Evolutionary conservation across 1,140 invertebrate genomes (phyloP), one percentile per base, ranked within the genome.

Genomic region (Drosophila setifemur): DNA sequence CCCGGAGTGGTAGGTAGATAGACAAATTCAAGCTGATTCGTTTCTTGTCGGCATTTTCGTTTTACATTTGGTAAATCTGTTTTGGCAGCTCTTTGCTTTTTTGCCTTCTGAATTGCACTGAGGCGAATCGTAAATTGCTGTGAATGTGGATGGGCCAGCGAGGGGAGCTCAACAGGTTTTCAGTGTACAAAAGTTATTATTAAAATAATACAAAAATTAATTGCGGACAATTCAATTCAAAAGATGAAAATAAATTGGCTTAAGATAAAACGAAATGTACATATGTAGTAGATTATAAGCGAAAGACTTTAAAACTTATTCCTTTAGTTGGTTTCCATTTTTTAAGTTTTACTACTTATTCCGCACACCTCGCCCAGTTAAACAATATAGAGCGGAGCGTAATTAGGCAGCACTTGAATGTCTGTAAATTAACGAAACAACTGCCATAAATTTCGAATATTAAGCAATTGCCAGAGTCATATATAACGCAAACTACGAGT

Each of bases 391-490:
- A 79, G 79, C 70, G 64, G 18, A 70, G 54, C 60, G 74, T 75
- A 85, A 83, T 85, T 79, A 83, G 70, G 70, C 70, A 83, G 64
- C 66, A 58, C 55, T 72, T 68, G 75, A 85, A 64, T 68, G 74
- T 63, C 73, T 33, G 81, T 71, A 85, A 79, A 85, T 60, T 83
- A 85, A 74, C 79, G 66, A 78, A 83, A 63, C 55, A 67, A 29
- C 45, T 61, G 40, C 21, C 73, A 55, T 53, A 77, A 83, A 71
- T 60, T 45, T 49, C 9, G 26, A 28, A 50, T 60, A 55, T 74
- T 42, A 44, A 52, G 48, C 29, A 57, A 48, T 74, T 54, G 58
- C 55, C 28, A 23, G 63, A 63, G 43, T 33, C 19, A n/a, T 25
- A 58, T 21, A 25, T 31, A 44, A 39, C 21, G 60, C 54, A 37